Base-by-base conservation (phyloP, 1,140 invertebrate species). In the Drosophila mayri region DNA sequence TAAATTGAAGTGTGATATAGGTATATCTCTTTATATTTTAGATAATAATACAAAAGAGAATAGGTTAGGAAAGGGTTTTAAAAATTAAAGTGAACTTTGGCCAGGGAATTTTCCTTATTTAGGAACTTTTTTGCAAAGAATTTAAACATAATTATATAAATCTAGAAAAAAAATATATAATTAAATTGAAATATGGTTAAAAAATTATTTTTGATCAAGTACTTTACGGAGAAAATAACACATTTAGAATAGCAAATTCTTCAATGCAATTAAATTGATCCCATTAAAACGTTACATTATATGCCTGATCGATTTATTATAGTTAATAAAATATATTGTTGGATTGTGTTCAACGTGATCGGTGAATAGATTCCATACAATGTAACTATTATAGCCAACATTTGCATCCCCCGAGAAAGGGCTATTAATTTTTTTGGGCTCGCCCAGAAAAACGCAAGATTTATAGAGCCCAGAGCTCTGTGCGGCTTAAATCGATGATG, bases 401-500 rank as follows among this genome's bases (percentile, higher is more conserved):
- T 38, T 38, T 58, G 54, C 61, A 63, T 40, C 61, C 18, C 20
- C 12, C 22, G 3, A 30, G 25, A 32, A 62, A 25, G 52, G 35
- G 35, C 60, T 38, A 61, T 64, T 60, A 14, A 32, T 40, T 60
- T n/a, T 60, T 20, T 20, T 41, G 3, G 25, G 25, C 52, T 18
- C 38, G 38, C 55, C 61, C 25, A 63, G 30, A 40, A 25, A 57
- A 43, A 18, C 22, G 3, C 22, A 25, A 44, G 57, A 59, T 59
- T 44, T 59, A 59, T 59, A 41, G 22, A 41, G 20, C 54, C n/a
- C 16, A 41, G 22, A 57, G 22, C 25, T 60, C 8, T 18, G 49
- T 6, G 49, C 18, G 16, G 38, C 62, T 65, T 37, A 30, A 62
- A 65, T 65, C 63, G 63, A 65, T 62, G 59, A 63, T 28, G 63